Conservation (phyloP, 2,888 invertebrate species). For the Furcula furcula region DNA sequence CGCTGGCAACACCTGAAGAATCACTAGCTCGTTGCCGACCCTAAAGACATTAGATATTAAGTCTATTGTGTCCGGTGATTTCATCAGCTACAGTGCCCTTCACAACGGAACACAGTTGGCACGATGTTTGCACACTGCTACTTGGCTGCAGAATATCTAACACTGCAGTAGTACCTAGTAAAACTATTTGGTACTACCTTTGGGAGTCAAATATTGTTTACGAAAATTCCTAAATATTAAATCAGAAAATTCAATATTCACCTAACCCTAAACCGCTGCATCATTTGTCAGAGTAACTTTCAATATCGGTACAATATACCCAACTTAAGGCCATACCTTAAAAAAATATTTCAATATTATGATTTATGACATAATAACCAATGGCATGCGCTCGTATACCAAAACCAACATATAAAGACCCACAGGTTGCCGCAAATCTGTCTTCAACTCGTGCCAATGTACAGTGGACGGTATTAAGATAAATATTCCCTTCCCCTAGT, state of each 20-base stretch:
- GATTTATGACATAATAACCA: slow-evolving; percentile 70
- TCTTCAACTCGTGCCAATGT: slow-evolving; percentile 21
- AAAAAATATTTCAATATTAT: slow-evolving; percentile 74
- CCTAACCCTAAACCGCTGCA: slow-evolving; percentile 42
- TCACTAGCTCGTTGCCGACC: too few species aligned
- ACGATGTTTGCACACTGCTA: too few species aligned
- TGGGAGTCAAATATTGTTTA: too few species aligned
- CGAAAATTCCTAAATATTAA: too few species aligned
- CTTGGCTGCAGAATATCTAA: too few species aligned
- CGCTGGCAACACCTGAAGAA: too few species aligned
- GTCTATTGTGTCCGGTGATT: too few species aligned
- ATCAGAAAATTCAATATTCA: slow-evolving; percentile 39
- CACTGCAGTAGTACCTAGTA: too few species aligned
- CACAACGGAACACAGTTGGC: too few species aligned
- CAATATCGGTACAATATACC: slow-evolving; percentile 63
- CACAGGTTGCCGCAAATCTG: background rate
- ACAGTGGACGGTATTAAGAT: slow-evolving; percentile 47
- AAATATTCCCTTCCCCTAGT: slow-evolving; percentile 63
- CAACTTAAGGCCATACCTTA: slow-evolving; percentile 50
- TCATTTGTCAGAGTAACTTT: slow-evolving; percentile 74
- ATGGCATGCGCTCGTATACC: slow-evolving; percentile 39
- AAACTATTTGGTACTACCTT: too few species aligned
- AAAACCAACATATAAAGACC: slow-evolving; percentile 25
- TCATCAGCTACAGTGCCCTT: too few species aligned
- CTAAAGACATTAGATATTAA: too few species aligned